Percentiles rank a stretch among this genome's conserved stretches.
These are phyloP conservation scores for Lepilemur septentrionalis DNA, from an alignment of 2,797 vertebrate species.

Conservation along the genomic window DNA sequence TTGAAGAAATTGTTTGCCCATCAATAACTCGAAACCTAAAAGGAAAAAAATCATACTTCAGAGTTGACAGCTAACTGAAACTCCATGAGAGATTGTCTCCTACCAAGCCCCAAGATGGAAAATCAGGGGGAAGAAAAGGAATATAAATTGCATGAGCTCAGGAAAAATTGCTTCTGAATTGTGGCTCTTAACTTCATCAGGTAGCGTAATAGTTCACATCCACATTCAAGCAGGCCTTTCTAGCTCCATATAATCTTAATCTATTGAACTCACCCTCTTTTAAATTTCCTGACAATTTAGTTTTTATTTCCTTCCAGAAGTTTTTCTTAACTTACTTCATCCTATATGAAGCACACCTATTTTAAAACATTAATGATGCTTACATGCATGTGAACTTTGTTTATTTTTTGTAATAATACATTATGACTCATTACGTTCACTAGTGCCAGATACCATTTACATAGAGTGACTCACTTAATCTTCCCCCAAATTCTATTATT, in stretches of 20 bases:
- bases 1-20: conserved; percentile 32
- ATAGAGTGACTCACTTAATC: not conserved
- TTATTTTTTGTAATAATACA: conserved; percentile 34
- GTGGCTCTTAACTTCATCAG: conserved; percentile 28
- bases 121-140: not conserved
- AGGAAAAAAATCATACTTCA: conserved; percentile 29
- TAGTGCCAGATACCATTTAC: not conserved
- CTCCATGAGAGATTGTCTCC: conserved; percentile 40
- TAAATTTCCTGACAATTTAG: conserved; percentile 33
- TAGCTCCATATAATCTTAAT: not conserved
- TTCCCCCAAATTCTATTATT: not conserved
- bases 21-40: conserved; percentile 51
- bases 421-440: not conserved
- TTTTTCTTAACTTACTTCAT: not conserved
- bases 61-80: conserved; percentile 43
- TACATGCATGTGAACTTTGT: not conserved
- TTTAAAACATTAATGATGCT: conserved; percentile 18
- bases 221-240: not conserved
- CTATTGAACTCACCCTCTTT: not conserved
- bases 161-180: conserved; percentile 59
- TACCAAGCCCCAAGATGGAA: conserved; percentile 26
- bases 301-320: not conserved
- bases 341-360: not conserved
- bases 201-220: not conserved
- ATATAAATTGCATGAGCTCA: conserved; percentile 9